Conservation (phyloP, 2,113 vertebrate genomes). For the Labeo catla region DNA sequence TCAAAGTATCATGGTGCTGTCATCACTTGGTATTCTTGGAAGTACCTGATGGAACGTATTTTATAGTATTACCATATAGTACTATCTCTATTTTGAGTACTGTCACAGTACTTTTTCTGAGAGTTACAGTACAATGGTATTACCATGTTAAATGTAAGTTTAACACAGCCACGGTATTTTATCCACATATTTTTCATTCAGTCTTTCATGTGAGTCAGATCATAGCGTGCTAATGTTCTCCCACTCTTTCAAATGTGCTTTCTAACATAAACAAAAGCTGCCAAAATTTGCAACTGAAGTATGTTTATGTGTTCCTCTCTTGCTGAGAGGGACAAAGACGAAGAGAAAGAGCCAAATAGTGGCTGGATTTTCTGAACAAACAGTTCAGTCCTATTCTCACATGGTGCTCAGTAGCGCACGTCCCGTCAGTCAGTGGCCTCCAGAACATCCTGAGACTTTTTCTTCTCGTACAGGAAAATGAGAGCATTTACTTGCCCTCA, state of each 20-base stretch:
- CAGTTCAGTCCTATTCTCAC: neutral
- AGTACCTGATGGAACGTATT: neutral
- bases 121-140: neutral
- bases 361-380: conserved; percentile 21
- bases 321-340: conserved; percentile 24
- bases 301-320: conserved; percentile 30
- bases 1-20: neutral
- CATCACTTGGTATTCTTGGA: neutral
- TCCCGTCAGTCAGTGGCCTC: neutral
- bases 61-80: neutral
- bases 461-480: neutral
- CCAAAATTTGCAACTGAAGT: neutral
- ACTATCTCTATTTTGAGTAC: neutral
- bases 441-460: conserved; percentile 17
- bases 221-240: neutral
- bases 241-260: neutral
- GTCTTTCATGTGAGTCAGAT: neutral
- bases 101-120: neutral
- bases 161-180: neutral
- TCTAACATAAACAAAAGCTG: conserved; percentile 13
- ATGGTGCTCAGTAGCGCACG: neutral
- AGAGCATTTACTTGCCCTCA: conserved; percentile 24
- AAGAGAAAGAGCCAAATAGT: neutral
- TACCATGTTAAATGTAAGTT: neutral
- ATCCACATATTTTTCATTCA: neutral